These are phyloP conservation scores for Mus musculus DNA, from an alignment of 2,113 vertebrate genomes.

Conservation along the genomic window GRCm39 chr8:95245501-95246000, in stretches of 20 bases:
- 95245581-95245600: fast-evolving
- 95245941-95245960: background rate
- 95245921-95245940: background rate
- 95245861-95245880: conserved; percentile 82
- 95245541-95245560: background rate
- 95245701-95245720: background rate
- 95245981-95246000: background rate
- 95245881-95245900: conserved; percentile 82
- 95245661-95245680: background rate
- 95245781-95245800: fast-evolving
- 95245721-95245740: background rate
- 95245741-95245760: background rate
- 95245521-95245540: background rate
- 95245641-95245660: background rate
- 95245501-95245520: background rate
- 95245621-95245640: background rate
- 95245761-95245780: background rate
- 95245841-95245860: conserved; percentile 65
- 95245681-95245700: background rate
- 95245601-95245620: background rate
- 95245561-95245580: background rate
- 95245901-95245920: conserved; percentile 87
- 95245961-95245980: background rate
- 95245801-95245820: background rate
- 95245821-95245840: conserved; percentile 89